Base-by-base conservation (phyloP, 2,797 vertebrate genomes). In the Oceanodroma leucorhoa region DNA sequence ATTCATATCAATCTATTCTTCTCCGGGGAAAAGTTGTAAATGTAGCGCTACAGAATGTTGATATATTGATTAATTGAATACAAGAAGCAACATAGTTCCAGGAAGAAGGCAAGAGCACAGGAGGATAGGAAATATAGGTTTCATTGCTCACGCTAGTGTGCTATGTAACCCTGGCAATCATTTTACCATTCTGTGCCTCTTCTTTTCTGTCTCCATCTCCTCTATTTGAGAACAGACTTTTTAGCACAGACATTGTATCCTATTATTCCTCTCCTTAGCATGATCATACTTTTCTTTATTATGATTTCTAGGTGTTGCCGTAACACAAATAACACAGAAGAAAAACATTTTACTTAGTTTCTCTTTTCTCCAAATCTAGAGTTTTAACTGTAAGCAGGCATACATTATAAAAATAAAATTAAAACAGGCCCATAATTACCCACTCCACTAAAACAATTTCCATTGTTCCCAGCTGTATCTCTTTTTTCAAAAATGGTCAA, bases 131-230 rank as follows among this genome's bases (percentile, higher is more conserved):
- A 66, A 64, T 51, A 23, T 0, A 34, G 26, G 10, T 4, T 90
- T 60, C 19, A 9, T 17, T 62, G 23, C 20, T 75, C 16, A 2
- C 0, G 0, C 11, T 40, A 30, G 3, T 11, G 18, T 34, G 20
- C 29, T 82, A 10, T n/a, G 32, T 32, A 65, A 54, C 17, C 15
- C 32, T 38, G 30, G 12, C 14, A 43, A 43, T 60, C 12, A 43
- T 75, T 91, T 75, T 26, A 27, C 12, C 41, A 2, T 66, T 78
- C 43, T 30, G 3, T 50, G 9, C 14, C 7, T n/a, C 21, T 50
- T 85, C 38, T 23, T 77, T 71, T 71, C 23, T 57, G 13, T 51
- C 6, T 71, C 30, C 10, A 14, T 20, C 19, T 81, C 38, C 66
- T 51, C 27, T 62, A 38, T 46, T 58, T 62, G 19, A 66, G 43